These are phyloP conservation scores for Bombus haemorrhoidalis DNA, from an alignment of 1,140 invertebrate species.

Conservation along the genomic window DNA sequence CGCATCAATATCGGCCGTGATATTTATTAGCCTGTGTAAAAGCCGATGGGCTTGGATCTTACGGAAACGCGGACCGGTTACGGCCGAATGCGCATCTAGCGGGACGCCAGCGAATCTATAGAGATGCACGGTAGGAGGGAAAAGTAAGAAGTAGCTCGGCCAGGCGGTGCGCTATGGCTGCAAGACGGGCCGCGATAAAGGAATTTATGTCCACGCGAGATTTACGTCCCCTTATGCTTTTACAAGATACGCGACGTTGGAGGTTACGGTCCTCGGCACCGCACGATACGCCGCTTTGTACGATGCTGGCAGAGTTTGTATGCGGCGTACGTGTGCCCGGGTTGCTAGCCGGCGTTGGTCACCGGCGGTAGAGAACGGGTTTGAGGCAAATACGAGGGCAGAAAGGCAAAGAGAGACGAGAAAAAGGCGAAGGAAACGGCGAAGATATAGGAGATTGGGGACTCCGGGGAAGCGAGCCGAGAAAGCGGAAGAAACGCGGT, in stretches of 20 bases:
- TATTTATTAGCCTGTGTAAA: constrained; percentile 18
- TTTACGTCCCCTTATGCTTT: constrained; percentile 71
- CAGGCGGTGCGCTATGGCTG: constrained; percentile 28
- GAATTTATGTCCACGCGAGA: constrained; percentile 75
- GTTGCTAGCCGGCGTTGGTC: neutral
- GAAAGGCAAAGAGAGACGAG: neutral
- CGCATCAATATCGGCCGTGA: neutral
- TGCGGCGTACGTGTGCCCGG: neutral
- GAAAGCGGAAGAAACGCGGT: neutral
- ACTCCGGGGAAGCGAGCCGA: neutral
- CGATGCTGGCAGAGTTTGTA: neutral
- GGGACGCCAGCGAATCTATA: constrained; percentile 45
- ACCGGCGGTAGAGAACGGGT: neutral
- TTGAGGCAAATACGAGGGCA: neutral
- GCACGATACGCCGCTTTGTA: constrained; percentile 11
- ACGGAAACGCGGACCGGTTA: neutral
- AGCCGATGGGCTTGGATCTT: neutral
- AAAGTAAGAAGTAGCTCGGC: constrained; percentile 57
- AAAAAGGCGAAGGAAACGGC: neutral
- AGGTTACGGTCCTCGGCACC: constrained; percentile 16
- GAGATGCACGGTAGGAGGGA: constrained; percentile 50
- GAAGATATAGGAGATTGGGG: neutral
- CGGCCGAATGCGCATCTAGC: constrained; percentile 38
- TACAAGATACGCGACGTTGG: constrained; percentile 53
- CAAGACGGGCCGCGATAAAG: constrained; percentile 72